phyloP scores from a whole-genome alignment of 2,888 invertebrate species.

The Magallana nippona region DNA sequence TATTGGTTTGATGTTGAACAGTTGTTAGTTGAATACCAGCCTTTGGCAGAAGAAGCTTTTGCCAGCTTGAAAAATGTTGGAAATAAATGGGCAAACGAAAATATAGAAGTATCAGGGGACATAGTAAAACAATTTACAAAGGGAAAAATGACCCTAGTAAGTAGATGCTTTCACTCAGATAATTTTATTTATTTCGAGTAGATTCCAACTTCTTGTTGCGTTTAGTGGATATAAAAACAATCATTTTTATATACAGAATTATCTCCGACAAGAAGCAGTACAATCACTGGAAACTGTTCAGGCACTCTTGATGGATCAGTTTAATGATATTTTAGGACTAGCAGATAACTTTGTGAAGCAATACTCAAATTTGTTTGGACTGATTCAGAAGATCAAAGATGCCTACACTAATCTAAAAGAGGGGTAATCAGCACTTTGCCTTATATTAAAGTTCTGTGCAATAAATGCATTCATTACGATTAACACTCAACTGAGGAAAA shows the following conservation, averaged over 20 bases:
- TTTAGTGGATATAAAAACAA: background rate
- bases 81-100: constrained; percentile 54
- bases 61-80: constrained; percentile 54
- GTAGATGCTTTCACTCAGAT: constrained; percentile 7
- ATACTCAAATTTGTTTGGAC: constrained; percentile 46
- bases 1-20: constrained; percentile 66
- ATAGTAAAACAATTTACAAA: constrained; percentile 55
- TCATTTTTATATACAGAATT: constrained; percentile 46
- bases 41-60: constrained; percentile 51
- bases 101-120: constrained; percentile 52
- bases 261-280: constrained; percentile 48
- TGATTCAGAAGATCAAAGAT: constrained; percentile 56
- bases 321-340: constrained; percentile 49
- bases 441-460: too few species aligned
- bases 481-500: too few species aligned
- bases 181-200: background rate
- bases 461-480: too few species aligned
- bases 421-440: too few species aligned
- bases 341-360: constrained; percentile 55
- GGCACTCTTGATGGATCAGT: constrained; percentile 51
- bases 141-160: constrained; percentile 58
- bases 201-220: background rate
- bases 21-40: constrained; percentile 53
- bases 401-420: constrained; percentile 57
- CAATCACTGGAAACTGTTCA: constrained; percentile 50